These are phyloP conservation scores for Macrotrachela quadricornifera DNA, from an alignment of 1,140 invertebrate species.

Conservation along the genomic window DNA sequence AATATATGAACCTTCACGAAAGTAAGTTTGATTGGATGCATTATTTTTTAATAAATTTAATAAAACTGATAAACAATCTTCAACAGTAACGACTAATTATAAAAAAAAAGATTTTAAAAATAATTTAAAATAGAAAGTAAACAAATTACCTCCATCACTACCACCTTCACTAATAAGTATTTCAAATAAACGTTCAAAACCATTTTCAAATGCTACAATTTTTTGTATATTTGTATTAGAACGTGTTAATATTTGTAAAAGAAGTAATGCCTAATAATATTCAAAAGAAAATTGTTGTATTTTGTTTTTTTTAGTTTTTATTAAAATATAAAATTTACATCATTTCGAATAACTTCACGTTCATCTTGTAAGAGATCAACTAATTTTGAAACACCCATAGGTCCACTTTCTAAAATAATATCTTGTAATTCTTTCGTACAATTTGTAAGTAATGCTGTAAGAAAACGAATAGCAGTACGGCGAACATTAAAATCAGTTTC, in stretches of 20 bases:
- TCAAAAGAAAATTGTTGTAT: too few relatives aligned
- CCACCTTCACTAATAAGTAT: constrained; percentile 73
- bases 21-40: constrained; percentile 90
- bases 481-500: constrained; percentile 5
- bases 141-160: constrained; percentile 50
- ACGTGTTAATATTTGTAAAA: constrained; percentile 79
- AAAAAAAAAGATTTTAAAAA: too few relatives aligned
- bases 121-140: too few relatives aligned
- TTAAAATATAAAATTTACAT: constrained; percentile 29
- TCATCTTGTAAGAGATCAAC: constrained; percentile 83
- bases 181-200: constrained; percentile 79
- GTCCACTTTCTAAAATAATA: constrained; percentile 60
- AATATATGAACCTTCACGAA: constrained; percentile 82
- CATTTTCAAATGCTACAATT: constrained; percentile 97
- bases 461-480: constrained; percentile 45
- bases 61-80: constrained; percentile 82
- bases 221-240: constrained; percentile 95
- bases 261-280: constrained; percentile 41
- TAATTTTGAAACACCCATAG: constrained; percentile 86
- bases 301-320: too few relatives aligned
- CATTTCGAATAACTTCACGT: constrained; percentile 79
- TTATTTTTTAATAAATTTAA: constrained; percentile 82
- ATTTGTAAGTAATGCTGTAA: constrained; percentile 48
- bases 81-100: constrained; percentile 54
- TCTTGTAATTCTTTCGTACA: constrained; percentile 78